Evolutionary conservation across 2,113 vertebrate species (phyloP), one percentile per base, ranked within the genome.

Genomic region (Tachycineta bicolor): DNA sequence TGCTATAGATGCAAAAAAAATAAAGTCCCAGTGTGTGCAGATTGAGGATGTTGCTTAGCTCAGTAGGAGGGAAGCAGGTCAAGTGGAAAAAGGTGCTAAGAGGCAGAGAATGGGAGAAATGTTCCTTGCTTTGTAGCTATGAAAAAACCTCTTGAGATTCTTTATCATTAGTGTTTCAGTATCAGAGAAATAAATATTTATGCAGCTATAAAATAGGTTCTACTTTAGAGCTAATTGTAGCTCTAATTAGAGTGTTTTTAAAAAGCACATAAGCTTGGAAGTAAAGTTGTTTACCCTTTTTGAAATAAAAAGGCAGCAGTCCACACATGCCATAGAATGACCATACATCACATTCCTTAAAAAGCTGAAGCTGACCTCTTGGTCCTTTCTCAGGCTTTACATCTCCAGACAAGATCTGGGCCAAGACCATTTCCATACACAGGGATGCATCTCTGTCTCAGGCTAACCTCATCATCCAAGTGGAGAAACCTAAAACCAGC

Each of bases 381-480:
- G 33, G 60, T 87, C 62, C 62, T 92, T 96, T 97, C 94, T 95
- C 94, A 97, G 90, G 83, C 93, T 93, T 93, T 92, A 65, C 70
- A 87, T 82, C 0, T 1, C 60, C 78, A 86, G 90, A 86, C 73
- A 82, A 92, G 86, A 94, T 93, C 55, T 82, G 88, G 88, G 92
- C 93, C 94, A 93, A 82, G 73, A 87, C 31, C 69, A 86, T 82
- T 88, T 89, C 88, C 93, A 95, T 73, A 65, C 83, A 52, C 16
- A 76, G 37, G 52, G 96, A 94, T 58, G 52, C 49, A 76, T 82
- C 79, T 65, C 76, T 71, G 49, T 90, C 86, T 93, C 74, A 49
- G 83, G 92, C 88, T 94, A 96, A 79, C 94, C 83, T 93, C 96
- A 58, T 71, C 80, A 74, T 83, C 62, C 56, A 90, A 95, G 83